A percentile compares a stretch with the other conserved stretches of the same genome.
Evolutionary conservation across 2,797 vertebrate genomes (phyloP).

Genomic region (Scleropages formosus): DNA sequence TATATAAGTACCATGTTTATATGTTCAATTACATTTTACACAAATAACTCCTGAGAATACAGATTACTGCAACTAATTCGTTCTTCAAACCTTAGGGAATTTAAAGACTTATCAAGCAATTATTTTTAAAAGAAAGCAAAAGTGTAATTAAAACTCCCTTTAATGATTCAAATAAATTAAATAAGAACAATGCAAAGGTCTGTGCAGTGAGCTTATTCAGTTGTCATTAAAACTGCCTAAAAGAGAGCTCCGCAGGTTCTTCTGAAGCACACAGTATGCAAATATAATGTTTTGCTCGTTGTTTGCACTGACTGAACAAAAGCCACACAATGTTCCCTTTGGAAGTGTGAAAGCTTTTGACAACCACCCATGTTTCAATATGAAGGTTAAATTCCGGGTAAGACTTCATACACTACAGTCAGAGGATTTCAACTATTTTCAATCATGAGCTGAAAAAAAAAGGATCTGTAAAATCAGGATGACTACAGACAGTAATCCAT

Average conservation of each 20-base stretch:
- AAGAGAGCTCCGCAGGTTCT: not conserved
- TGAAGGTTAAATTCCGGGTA: not conserved
- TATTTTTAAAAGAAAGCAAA: too few relatives aligned
- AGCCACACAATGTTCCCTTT: not conserved
- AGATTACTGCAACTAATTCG: too few relatives aligned
- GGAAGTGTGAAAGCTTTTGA: not conserved
- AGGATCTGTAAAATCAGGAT: too few relatives aligned
- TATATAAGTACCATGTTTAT: too few relatives aligned
- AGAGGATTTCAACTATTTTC: not conserved
- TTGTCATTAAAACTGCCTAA: slow-evolving; percentile 15
- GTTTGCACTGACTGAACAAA: slow-evolving; percentile 2
- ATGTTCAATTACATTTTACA: too few relatives aligned
- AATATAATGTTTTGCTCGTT: not conserved
- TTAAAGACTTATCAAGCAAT: too few relatives aligned
- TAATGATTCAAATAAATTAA: too few relatives aligned
- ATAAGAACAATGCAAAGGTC: not conserved
- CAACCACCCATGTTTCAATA: not conserved
- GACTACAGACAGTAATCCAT: too few relatives aligned
- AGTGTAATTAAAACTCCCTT: too few relatives aligned
- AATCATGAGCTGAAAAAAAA: too few relatives aligned
- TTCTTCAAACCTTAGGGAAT: too few relatives aligned
- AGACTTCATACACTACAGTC: not conserved
- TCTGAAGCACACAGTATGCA: not conserved
- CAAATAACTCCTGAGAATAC: too few relatives aligned
- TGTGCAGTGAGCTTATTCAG: not conserved